Base-by-base conservation (phyloP, 2,797 vertebrate species). In the Sebastes iracundus region DNA sequence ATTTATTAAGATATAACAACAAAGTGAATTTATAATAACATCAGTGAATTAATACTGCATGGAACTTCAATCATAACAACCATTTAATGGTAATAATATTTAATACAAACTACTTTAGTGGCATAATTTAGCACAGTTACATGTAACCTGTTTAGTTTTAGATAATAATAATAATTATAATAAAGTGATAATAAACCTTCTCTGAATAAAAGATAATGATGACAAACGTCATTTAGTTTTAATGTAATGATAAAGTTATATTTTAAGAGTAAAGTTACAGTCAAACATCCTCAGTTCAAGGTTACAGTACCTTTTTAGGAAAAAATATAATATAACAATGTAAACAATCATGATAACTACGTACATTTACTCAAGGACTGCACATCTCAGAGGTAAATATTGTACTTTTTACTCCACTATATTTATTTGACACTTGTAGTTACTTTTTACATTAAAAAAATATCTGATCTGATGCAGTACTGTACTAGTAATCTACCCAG, bases 241-340 rank as follows among this genome's bases (percentile, higher is more conserved):
- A 53, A 53, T 53, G 0, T 53, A 11, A 53, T 53, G n/a, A 53
- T 53, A 2, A 53, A 53, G 20, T 22, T 53, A 22, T 22, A 53
- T 22, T 53, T 53, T 11, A 22, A 52, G 16, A 2, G 46, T 0
- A 22, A 53, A 53, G 9, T 22, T 5, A 18, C 18, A 52, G 7
- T 52, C 49, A 52, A 52, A 56, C 23, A 14, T 56, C 12, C 22
- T 56, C 12, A 56, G 5, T 14, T 56, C 12, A 56, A 55, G 4
- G 22, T 56, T 56, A 23, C 55, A 56, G 0, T 56, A 46, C 14
- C 6, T 46, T 46, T 46, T 46, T 46, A 46, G 42, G 42, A 18
- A 4, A n/a, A 52, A 20, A 52, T 52, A 7, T 6, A 38, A 38
- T 38, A 38, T 38, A 38, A 38, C 0, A 0, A 38, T 52, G 49